Evolutionary conservation across 2,888 invertebrate genomes (phyloP), one percentile per base, ranked within the genome.

Genomic region (Caenorhabditis angaria): DNA sequence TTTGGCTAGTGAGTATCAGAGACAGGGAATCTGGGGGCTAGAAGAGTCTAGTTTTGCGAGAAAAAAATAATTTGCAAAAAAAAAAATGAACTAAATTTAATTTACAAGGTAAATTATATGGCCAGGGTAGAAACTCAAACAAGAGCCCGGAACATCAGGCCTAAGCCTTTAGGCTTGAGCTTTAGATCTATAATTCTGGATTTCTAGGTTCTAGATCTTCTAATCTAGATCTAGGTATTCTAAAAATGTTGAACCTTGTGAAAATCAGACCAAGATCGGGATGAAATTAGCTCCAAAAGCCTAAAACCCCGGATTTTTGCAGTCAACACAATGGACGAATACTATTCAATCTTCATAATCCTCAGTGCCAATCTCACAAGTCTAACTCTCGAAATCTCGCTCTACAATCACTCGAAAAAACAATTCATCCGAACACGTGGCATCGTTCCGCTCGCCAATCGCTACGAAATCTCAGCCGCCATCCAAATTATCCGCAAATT

Each of bases 401-500:
- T 67, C 4, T 67, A 53, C 29, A 35, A 62, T 51, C 62, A 67
- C 29, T 62, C 67, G n/a, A 62, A n/a, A 24, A 62, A 62, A 12
- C 61, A 62, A 18, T 62, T 58, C 25, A 20, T 32, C 8, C 57
- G 59, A 6, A 67, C 67, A 1, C 56, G 61, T n/a, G 67, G 67
- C 5, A 18, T 62, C 0, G 67, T 61, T 10, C 56, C 67, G 0
- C 28, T 67, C 18, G 67, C 61, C 22, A 57, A 62, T 0, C 53
- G 67, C 2, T 62, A 62, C 20, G 67, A 67, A n/a, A 53, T 67
- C 24, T 62, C 67, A 12, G 41, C 62, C 22, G 61, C 61, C 2
- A 62, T 67, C 20, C 24, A 58, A 1, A 67, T 67, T 58, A 67
- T 67, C 14, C 53, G 48, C 1, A 62, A 62, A 29, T 67, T 67